phyloP scores from a whole-genome alignment of 2,888 invertebrate species.

The Scaeva pyrastri region DNA sequence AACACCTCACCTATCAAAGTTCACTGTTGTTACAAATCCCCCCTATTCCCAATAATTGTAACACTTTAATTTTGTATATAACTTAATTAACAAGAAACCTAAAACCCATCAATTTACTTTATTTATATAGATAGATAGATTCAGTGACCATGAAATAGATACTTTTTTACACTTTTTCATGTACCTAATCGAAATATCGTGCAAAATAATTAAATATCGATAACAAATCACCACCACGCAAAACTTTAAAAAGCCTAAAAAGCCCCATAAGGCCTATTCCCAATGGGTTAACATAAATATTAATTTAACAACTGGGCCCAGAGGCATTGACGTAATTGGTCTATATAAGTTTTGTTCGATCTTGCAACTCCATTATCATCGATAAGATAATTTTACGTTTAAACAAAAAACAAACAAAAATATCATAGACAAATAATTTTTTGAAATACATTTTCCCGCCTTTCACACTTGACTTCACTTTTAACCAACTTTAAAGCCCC shows the following conservation, averaged over 20 bases:
- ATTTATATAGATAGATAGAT: not conserved
- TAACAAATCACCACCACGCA: slow-evolving; percentile 17
- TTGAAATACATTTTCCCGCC: slow-evolving; percentile 17
- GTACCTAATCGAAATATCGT: not conserved
- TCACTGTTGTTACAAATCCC: not conserved
- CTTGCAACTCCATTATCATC: slow-evolving; percentile 46
- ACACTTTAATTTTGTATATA: slow-evolving; percentile 5
- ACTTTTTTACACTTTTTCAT: not conserved
- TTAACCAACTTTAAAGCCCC: not conserved
- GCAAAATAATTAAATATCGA: not conserved
- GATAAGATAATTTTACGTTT: slow-evolving; percentile 51
- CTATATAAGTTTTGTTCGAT: slow-evolving; percentile 25
- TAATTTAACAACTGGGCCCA: not conserved
- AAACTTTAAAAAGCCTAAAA: not conserved
- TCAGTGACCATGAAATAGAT: slow-evolving; percentile 33
- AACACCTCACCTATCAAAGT: not conserved
- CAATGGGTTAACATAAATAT: not conserved
- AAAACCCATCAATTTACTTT: no score
- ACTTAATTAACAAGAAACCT: not conserved
- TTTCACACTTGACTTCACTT: slow-evolving; percentile 13
- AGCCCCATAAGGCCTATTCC: not conserved
- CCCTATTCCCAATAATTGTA: no score
- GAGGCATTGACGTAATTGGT: slow-evolving; percentile 21
- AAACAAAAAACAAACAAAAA: slow-evolving; percentile 9
- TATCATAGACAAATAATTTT: not conserved